phyloP scores from a whole-genome alignment of 1,140 invertebrate species.

The Stegodyphus dumicola region DNA sequence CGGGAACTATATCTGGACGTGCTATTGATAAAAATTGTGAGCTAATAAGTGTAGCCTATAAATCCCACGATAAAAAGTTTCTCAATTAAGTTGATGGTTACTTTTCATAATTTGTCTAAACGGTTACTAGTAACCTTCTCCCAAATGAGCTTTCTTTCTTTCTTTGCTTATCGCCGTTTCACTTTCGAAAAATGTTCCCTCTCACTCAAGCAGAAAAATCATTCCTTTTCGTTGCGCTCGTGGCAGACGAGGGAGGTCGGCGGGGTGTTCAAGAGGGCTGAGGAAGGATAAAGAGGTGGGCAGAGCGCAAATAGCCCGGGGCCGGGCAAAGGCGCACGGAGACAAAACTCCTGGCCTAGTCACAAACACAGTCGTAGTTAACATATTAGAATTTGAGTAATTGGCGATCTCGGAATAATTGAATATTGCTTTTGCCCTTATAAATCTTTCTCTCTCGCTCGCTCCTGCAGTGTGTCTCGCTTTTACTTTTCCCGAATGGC shows the following conservation, averaged over 20 bases:
- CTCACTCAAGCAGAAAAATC: conserved; percentile 42
- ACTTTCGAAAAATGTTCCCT: conserved; percentile 56
- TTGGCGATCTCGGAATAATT: conserved; percentile 61
- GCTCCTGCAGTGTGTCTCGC: neutral
- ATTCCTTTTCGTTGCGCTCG: conserved; percentile 9
- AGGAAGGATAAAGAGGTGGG: neutral
- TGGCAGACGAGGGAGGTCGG: neutral
- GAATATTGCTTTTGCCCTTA: conserved; percentile 61
- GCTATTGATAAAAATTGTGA: too few relatives aligned
- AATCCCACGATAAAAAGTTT: too few relatives aligned
- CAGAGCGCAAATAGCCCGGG: conserved; percentile 49
- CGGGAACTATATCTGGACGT: too few relatives aligned
- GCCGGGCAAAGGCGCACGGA: conserved; percentile 11
- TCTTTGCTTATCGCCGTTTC: conserved; percentile 5
- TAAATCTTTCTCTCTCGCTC: conserved; percentile 39
- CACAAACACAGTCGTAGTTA: conserved; percentile 60
- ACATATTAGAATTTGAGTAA: conserved; percentile 62
- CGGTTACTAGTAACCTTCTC: neutral
- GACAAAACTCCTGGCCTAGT: conserved; percentile 56
- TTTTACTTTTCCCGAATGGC: conserved; percentile 39
- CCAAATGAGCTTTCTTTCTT: conserved; percentile 8
- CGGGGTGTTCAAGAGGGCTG: neutral
- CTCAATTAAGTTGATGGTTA: neutral
- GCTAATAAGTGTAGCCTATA: too few relatives aligned
- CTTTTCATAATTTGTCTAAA: neutral